Base-by-base conservation (phyloP, 2,797 vertebrate species). In the Danio kyathit region DNA sequence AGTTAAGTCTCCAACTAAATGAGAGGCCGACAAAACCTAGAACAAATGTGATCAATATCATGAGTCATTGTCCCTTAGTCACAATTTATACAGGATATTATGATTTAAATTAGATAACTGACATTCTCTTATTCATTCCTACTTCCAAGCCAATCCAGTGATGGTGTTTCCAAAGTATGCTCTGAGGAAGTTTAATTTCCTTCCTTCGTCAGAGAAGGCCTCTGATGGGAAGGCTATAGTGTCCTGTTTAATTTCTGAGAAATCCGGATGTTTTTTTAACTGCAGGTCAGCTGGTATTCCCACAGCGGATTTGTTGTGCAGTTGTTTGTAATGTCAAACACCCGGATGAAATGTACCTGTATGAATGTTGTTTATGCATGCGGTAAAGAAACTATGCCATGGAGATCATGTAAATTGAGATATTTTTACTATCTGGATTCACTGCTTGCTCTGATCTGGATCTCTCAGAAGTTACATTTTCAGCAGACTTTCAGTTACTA, bases 121-220 rank as follows among this genome's bases (percentile, higher is more conserved):
- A 14, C 11, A 13, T 63, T 65, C 17, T 61, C 6, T 1, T 0
- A 7, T 7, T 72, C 5, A 40, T 64, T 66, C 51, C 60, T 63
- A 49, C 29, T 64, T 48, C 12, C 7, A 65, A 61, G 46, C 13
- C 21, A 54, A 51, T 60, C 21, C 54, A 61, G 8, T 9, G 11
- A 66, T 61, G 19, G 11, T 76, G 16, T 40, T 75, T 67, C 8
- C 48, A n/a, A 44, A 51, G 66, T 79, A 6, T 29, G 41, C 29
- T 72, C 74, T 61, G 17, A 74, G 74, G 82, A 87, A 82, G 77
- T 78, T 41, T 64, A 41, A 54, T 74, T 83, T 87, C 83, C 82
- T 82, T 84, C 48, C 74, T 69, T 6, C 6, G 7, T 40, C 52
- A 52, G 52, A 69, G 48, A 64, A 14, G 52, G 51, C 41, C 63